phyloP scores from a whole-genome alignment of 1,140 invertebrate species.

The Drosophila pseudoobscura region DNA sequence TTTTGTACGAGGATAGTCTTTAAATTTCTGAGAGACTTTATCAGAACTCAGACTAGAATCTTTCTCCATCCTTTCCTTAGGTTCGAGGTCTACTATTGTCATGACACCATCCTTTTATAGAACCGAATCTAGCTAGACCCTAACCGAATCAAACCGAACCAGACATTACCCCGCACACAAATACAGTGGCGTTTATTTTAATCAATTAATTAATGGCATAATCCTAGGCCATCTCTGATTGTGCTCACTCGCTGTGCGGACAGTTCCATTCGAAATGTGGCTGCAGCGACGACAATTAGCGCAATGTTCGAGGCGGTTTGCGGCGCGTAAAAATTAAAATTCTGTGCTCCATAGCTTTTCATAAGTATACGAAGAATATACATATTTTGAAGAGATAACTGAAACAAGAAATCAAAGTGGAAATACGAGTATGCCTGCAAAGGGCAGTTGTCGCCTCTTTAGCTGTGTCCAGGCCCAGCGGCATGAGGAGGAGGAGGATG shows the following conservation, averaged over 20 bases:
- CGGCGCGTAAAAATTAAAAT: constrained; percentile 44
- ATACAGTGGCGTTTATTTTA: constrained; percentile 53
- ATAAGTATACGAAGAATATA: neutral
- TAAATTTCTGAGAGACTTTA: too few species aligned
- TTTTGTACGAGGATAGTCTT: too few species aligned
- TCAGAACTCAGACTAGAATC: too few species aligned
- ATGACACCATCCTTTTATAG: neutral
- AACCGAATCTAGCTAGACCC: constrained; percentile 3
- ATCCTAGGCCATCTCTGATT: constrained; percentile 44
- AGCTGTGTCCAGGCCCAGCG: constrained; percentile 44
- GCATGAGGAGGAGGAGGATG: constrained; percentile 17
- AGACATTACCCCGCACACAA: constrained; percentile 19
- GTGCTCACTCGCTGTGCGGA: constrained; percentile 6
- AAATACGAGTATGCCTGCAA: constrained; percentile 32
- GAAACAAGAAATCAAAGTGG: constrained; percentile 16
- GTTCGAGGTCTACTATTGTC: too few species aligned
- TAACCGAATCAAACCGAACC: constrained; percentile 33
- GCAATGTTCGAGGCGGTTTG: constrained; percentile 23
- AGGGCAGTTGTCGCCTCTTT: constrained; percentile 57
- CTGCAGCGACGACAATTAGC: constrained; percentile 78
- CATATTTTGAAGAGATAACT: constrained; percentile 6
- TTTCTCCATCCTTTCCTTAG: too few species aligned
- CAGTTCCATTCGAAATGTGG: constrained; percentile 74
- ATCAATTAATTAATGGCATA: constrained; percentile 74
- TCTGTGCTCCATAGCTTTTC: constrained; percentile 16